These are phyloP conservation scores for Agapornis canus DNA, from an alignment of 2,797 vertebrate species.

Conservation along the genomic window DNA sequence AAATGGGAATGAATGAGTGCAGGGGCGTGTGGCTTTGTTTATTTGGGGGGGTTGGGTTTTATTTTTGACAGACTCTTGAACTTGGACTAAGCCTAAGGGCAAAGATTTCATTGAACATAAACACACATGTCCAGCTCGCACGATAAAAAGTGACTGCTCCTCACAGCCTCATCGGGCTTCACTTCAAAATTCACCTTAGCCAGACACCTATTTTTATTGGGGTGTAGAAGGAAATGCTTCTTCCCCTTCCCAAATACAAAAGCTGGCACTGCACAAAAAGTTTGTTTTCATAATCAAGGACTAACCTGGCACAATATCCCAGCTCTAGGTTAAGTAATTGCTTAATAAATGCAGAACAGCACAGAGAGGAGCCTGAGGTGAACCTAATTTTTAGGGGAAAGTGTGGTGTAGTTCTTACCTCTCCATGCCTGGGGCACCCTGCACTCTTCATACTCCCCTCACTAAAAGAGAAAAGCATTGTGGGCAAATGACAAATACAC, in stretches of 20 bases:
- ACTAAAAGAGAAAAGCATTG: neutral
- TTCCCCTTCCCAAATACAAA: neutral
- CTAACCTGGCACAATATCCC: accelerated
- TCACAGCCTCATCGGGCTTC: neutral
- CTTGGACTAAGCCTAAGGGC: neutral
- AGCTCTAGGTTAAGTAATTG: neutral
- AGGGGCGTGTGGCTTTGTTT: neutral
- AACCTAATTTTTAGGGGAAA: neutral
- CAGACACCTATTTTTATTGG: accelerated
- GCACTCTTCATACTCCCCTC: accelerated
- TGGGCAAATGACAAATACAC: neutral
- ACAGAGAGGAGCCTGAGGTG: neutral
- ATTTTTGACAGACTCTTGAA: neutral
- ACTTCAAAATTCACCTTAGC: accelerated
- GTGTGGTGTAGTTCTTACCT: accelerated
- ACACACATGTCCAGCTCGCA: accelerated
- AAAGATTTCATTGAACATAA: neutral
- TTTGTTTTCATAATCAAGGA: neutral
- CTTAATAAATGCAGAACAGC: neutral
- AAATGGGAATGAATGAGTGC: neutral
- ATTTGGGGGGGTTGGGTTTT: neutral
- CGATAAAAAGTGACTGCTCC: accelerated
- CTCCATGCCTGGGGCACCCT: neutral
- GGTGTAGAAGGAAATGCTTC: too few species aligned
- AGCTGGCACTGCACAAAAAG: accelerated